Evolutionary conservation across 1,140 invertebrate species (phyloP), one percentile per base, ranked within the genome.

Genomic region (Sweltsa coloradensis): DNA sequence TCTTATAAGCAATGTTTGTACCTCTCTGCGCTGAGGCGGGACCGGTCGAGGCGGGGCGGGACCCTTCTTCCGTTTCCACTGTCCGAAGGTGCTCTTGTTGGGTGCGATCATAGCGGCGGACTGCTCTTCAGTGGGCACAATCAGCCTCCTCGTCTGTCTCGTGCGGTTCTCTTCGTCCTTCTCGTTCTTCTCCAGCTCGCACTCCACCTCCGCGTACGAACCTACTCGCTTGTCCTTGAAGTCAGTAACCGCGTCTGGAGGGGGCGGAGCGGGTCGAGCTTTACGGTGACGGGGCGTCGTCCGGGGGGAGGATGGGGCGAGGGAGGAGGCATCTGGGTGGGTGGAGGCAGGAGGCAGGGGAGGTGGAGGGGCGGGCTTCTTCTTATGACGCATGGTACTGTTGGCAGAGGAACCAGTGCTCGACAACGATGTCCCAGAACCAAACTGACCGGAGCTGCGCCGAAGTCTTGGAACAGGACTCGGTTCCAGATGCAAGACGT

Each of bases 21-120:
- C 1, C 51, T 71, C 74, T 54, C 80, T 69, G 34, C 75, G 70
- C 52, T 78, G 75, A 0, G 79, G 78, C 0, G 79, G 78, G 24
- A 83, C 70, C 0, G 84, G 85, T n/a, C 84, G 62, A 0, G 80
- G 73, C 2, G 87, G 86, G 0, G 86, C 87, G 5, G 83, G 85
- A 0, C 83, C 82, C 57, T 90, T 90, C 47, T 80, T 75, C 6
- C 79, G 68, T 51, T 83, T 83, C 71, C 78, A 84, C 54, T 81
- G 78, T 3, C 79, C 78, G 49, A 74, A 72, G 2, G 68, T 66
- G 48, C 75, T 79, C 57, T 81, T 80, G 48, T 78, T 69, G 1
- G 62, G 50, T 19, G 58, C 58, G 13, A 55, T 47, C 5, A 54
- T 48, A 5, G 57, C 59, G 34, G 49, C 31, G 4, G 6, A 9